Evolutionary conservation across 1,140 invertebrate species (phyloP).

Genomic region (Bombus waltoni): DNA sequence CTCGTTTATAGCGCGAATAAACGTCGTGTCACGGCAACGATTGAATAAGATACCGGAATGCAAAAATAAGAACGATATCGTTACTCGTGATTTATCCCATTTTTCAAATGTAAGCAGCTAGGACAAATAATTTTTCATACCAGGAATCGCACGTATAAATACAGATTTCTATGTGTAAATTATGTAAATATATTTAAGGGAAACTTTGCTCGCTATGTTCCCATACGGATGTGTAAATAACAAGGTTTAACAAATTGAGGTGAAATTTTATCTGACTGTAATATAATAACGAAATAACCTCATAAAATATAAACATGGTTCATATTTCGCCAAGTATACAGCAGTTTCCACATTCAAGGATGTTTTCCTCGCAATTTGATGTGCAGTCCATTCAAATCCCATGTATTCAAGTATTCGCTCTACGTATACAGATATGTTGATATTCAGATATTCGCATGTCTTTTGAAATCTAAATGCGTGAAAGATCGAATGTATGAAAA

Average conservation of each 20-base stretch:
- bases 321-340: not conserved
- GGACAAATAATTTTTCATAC: not conserved
- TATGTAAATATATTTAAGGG: too few species aligned
- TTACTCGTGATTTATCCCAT: not conserved
- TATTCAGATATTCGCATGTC: not conserved
- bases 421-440: not conserved
- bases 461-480: not conserved
- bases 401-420: not conserved
- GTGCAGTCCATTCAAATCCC: not conserved
- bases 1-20: constrained; percentile 53
- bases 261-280: not conserved
- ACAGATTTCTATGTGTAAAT: too few species aligned
- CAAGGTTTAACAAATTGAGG: not conserved
- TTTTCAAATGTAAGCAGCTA: not conserved
- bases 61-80: constrained; percentile 6
- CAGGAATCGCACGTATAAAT: not conserved
- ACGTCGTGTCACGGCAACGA: constrained; percentile 35
- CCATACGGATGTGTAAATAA: not conserved
- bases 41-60: constrained; percentile 20
- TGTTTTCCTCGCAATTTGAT: not conserved
- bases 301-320: not conserved
- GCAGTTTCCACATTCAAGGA: not conserved
- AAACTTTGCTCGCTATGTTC: not conserved
- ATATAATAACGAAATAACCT: not conserved
- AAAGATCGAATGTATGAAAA: not conserved